Base-by-base conservation (phyloP, 2,888 invertebrate genomes). In the Leptura quadrifasciata region DNA sequence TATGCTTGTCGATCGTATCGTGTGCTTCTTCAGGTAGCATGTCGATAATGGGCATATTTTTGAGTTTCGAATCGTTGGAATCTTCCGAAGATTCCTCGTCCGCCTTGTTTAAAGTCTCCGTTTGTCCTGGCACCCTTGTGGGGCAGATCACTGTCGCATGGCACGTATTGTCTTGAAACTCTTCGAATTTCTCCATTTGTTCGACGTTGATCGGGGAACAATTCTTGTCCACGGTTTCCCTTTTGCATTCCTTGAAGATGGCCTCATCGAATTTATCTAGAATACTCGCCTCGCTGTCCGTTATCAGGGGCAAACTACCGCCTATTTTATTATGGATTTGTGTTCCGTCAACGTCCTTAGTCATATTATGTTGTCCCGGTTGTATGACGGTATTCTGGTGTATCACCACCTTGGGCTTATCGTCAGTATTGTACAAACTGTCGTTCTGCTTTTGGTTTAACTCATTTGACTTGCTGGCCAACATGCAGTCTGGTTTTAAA, bases 131-230 rank as follows among this genome's bases (percentile, higher is more conserved):
- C 3, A 67, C 47, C 70, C 72, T 76, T 12, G 74, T 67, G 0
- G 74, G 61, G 47, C 73, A 74, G 12, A 75, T 79, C 12, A 74
- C 72, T 0, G 71, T 52, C 0, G 61, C 24, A 15, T 65, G 65
- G 9, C 17, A 17, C 18, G 20, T 31, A 57, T 58, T 54, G 35
- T 27, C 47, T 70, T 73, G 21, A n/a, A 67, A 72, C 21, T 70
- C 76, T 3, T 76, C 72, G 67, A 80, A 77, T 27, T 75, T 69
- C 39, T 82, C 79, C 61, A 82, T 70, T 54, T 84, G 81, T 21
- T 82, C 82, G 69, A 85, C 65, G 74, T 82, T 85, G 15, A 85
- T 85, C 0, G 85, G 85, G 60, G 85, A 85, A 76, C 84, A 84
- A 74, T 85, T 85, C 76, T 85, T 85, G 76, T 85, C 85, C 3